phyloP scores from a whole-genome alignment of 2,797 vertebrate genomes.

The Naso thynnoides region DNA sequence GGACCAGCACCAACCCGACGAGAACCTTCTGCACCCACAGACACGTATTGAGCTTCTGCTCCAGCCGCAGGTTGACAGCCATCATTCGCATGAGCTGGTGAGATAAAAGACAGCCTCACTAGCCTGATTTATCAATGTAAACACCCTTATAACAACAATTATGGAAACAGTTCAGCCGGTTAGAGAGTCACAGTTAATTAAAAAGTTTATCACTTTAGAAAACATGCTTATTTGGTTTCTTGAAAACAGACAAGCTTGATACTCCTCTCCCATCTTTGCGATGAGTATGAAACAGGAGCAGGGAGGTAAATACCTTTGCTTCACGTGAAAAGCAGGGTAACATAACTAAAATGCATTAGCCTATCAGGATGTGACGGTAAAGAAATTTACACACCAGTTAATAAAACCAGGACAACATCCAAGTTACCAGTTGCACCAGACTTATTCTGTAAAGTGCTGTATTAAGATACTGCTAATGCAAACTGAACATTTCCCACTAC shows the following conservation, averaged over 20 bases:
- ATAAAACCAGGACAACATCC: too few relatives aligned
- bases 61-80: constrained; percentile 86
- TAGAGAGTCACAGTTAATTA: not conserved
- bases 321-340: not conserved
- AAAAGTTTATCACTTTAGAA: not conserved
- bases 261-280: not conserved
- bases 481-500: too few relatives aligned
- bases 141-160: not conserved
- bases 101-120: constrained; percentile 24
- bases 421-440: too few relatives aligned
- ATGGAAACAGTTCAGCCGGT: not conserved
- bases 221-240: not conserved
- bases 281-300: not conserved
- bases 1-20: constrained; percentile 83
- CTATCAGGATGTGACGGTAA: too few relatives aligned
- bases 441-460: too few relatives aligned
- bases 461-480: too few relatives aligned
- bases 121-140: not conserved
- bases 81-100: constrained; percentile 88
- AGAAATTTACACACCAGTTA: too few relatives aligned
- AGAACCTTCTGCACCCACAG: constrained; percentile 93
- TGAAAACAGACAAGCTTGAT: not conserved
- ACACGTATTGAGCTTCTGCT: constrained; percentile 90
- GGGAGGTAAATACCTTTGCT: not conserved
- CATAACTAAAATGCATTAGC: not conserved